Base-by-base conservation (phyloP, 2,888 invertebrate genomes). In the Agrilus cyanescens region DNA sequence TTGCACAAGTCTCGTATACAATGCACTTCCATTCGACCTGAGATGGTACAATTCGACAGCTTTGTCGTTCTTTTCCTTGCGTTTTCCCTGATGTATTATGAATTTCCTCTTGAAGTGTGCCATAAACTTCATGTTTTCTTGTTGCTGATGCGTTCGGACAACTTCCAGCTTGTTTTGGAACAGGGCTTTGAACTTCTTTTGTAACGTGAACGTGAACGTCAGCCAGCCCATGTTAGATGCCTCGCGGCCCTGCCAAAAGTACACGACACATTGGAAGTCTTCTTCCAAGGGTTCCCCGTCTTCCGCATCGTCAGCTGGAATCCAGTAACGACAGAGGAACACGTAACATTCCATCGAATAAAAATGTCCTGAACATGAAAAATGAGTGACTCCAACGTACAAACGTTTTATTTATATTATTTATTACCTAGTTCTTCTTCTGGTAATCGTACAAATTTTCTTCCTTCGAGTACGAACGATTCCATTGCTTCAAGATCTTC, bases 161-260 rank as follows among this genome's bases (percentile, higher is more conserved):
- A 95, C 96, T 68, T 97, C 97, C 54, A 93, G 67, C 59, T 90
- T 89, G 59, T 90, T 88, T 12, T 84, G 82, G 57, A 93, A 93
- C 53, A 90, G 71, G 1, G 82, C 73, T 62, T 90, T 88, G 63
- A 94, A 93, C 64, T 88, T 91, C 65, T 90, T 91, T 64, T 88
- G 87, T 53, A 90, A 71, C 57, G 91, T 94, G 69, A 98, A 98
- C 0, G 97, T 97, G 69, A 99, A 98, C 1, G 94, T 97, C 0
- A 98, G 74, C 96, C 97, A 99, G 45, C 97, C 98, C 96, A 98
- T 98, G 69, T 98, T 97, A 47, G 87, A 84, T 3, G 97, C 97
- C 60, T 93, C 87, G 40, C 88, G 74, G 0, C 97, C 97, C 70
- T 99, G 98, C 98, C 98, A 98, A 72, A 99, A 99, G 69, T 98